phyloP scores from a whole-genome alignment of 1,140 invertebrate species.

The Trachelipus rathkii region DNA sequence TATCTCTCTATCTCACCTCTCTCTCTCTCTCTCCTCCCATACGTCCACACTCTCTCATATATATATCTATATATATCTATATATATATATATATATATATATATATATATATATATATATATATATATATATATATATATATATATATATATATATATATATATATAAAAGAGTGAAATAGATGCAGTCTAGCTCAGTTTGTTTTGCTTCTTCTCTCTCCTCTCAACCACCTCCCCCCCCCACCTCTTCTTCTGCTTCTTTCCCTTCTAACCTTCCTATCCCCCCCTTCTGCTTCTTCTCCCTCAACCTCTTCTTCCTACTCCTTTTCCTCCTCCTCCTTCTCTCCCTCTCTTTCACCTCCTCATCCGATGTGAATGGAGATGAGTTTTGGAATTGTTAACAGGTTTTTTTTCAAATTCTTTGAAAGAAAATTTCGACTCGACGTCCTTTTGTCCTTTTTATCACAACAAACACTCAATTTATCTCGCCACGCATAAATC shows the following conservation, averaged over 20 bases:
- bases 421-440: too few species aligned
- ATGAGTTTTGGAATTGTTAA: neutral
- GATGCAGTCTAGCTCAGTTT: neutral
- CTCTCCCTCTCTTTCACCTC: neutral
- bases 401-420: too few species aligned
- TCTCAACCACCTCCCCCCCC: neutral
- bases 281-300: neutral
- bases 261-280: neutral
- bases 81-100: conserved; percentile 5
- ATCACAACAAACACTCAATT: too few species aligned
- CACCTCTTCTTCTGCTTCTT: neutral
- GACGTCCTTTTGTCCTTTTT: too few species aligned
- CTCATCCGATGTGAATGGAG: neutral
- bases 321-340: neutral
- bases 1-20: too few species aligned
- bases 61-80: conserved; percentile 3
- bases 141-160: neutral
- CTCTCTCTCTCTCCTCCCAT: too few species aligned
- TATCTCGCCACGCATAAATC: too few species aligned
- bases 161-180: too few species aligned
- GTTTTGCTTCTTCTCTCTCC: neutral
- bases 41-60: too few species aligned
- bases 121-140: neutral
- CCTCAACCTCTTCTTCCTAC: neutral
- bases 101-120: neutral